These are phyloP conservation scores for Pollicipes pollicipes DNA, from an alignment of 1,140 invertebrate species.

Conservation along the genomic window DNA sequence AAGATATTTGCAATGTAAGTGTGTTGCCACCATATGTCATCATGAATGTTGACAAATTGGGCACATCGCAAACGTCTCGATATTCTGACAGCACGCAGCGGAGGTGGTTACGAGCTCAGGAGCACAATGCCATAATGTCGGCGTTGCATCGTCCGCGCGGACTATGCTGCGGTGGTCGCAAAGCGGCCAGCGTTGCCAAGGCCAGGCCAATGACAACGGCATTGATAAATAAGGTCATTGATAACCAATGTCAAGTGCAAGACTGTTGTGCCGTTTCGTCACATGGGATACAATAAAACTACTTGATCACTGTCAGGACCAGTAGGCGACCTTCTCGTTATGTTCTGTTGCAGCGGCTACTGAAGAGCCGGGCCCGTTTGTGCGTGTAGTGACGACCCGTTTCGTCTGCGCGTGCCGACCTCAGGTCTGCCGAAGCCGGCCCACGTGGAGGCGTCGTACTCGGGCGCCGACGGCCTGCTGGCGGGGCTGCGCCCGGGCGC, in stretches of 20 bases:
- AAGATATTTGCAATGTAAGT: too few species aligned
- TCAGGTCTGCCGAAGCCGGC: constrained; percentile 16
- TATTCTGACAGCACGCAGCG: too few species aligned
- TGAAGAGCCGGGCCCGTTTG: not conserved
- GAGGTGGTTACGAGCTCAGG: too few species aligned
- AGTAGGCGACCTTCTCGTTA: not conserved
- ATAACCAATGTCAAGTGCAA: not conserved
- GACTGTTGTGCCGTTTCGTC: not conserved
- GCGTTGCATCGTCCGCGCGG: too few species aligned
- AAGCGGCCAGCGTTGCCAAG: not conserved
- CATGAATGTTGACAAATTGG: too few species aligned
- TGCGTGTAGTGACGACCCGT: constrained; percentile 4
- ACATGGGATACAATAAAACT: too few species aligned
- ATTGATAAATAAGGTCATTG: not conserved
- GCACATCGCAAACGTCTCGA: too few species aligned
- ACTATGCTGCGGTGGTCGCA: not conserved
- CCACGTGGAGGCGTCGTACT: constrained; percentile 12
- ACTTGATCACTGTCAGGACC: too few species aligned
- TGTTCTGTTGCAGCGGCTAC: not conserved
- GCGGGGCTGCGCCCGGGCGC: constrained; percentile 14
- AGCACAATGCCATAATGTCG: too few species aligned
- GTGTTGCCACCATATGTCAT: too few species aligned
- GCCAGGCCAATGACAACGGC: too few species aligned
- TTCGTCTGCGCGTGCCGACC: too few species aligned
- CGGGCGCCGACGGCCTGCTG: constrained; percentile 17